Base-by-base conservation (phyloP, 2,113 vertebrate species). In the Pelmatolapia mariae region DNA sequence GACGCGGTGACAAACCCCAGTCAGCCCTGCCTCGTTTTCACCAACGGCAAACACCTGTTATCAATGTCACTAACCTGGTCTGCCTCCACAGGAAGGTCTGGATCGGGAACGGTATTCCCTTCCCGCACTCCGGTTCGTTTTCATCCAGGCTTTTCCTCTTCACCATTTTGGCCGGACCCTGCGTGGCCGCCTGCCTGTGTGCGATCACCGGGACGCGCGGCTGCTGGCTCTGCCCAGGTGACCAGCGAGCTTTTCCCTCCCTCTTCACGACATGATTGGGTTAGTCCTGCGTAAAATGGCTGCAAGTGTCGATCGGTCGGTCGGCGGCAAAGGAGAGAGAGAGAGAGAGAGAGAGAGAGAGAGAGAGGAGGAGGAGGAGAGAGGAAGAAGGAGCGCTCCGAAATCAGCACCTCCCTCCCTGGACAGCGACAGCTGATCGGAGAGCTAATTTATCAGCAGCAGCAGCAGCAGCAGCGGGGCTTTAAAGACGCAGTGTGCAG, bases 81-180 rank as follows among this genome's bases (percentile, higher is more conserved):
- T 99, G 99, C 93, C 99, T 97, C 99, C 99, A 99, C 0, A 99
- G 93, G 95, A 99, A 99, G 96, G 98, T 99, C 97, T 99, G 99
- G 94, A 99, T 99, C 76, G 98, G 98, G 82, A 99, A 97, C 33
- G 99, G 99, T 90, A 99, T 97, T 81, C 98, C 99, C 66, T 98
- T 97, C 93, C 97, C 97, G 91, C 97, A 96, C 93, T 99, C 98
- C 94, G 97, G 98, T 91, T 99, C 98, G 93, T 97, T 97, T 24
- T 98, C 98, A 91, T 99, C 98, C 16, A 98, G 95, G 97, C 98
- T 99, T 91, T 99, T 99, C 95, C 99, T 96, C 95, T 99, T 99
- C 97, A 99, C 98, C 98, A 99, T 99, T 89, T 93, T 96, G 85
- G 33, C 89, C 84, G 81, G 33, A 47, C 68, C 89, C 63, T 8